Base-by-base conservation (phyloP, 2,113 vertebrate genomes). In the Apaloderma vittatum region DNA sequence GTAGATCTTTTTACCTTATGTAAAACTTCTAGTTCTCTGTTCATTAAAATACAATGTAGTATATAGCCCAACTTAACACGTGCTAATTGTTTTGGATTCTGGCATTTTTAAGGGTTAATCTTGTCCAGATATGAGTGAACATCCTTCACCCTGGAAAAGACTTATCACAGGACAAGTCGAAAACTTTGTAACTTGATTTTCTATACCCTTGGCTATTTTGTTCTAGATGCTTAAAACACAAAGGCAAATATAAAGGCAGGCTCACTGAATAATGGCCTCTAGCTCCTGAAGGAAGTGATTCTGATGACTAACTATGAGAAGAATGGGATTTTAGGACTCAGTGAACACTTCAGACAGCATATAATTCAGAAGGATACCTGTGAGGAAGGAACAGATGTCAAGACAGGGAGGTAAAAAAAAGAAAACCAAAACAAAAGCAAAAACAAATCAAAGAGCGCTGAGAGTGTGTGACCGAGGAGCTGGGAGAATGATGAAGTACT, bases 401-500 rank as follows among this genome's bases (percentile, higher is more conserved):
- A 40, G 37, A 66, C 83, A 88, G 18, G 52, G 32, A 91, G 40
- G 32, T 9, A 30, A 17, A 67, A n/a, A 75, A 58, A 71, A 70
- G 1, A 40, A 37, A n/a, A 5, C 11, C 4, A 24, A n/a, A 5
- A 40, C 4, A 24, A 11, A 40, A 12, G 40, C 40, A 9, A 11
- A 30, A 30, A 68, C 23, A 51, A 40, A 40, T 40, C 4, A 15
- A 88, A 45, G 16, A 90, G 26, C 5, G 5, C 49, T 83, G 58
- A 9, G 26, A 45, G 32, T 26, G 30, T 86, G 68, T 26, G 37
- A 52, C 63, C n/a, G 83, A 93, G 86, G 72, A 77, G 32, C 83
- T 89, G 73, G 23, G 72, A 90, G 59, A 45, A 24, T 96, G 92
- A 88, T 63, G 57, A 80, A 95, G 65, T 40, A 40, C 82, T 88